These are phyloP conservation scores for Stomatorhinus ivindoensis DNA, from an alignment of 2,113 vertebrate genomes.

Conservation along the genomic window DNA sequence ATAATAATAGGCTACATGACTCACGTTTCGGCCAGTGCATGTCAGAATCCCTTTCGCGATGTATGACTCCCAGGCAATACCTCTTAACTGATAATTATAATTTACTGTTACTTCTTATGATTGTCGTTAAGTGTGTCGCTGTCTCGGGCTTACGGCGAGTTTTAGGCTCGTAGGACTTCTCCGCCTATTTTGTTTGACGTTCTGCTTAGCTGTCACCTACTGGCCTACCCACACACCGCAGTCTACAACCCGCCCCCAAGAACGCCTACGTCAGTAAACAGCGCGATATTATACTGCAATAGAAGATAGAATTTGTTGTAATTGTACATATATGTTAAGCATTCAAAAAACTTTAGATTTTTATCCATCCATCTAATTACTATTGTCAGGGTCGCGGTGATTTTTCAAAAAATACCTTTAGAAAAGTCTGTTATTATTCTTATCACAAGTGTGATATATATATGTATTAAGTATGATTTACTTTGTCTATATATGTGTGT, in stretches of 20 bases:
- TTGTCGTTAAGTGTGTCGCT: background rate
- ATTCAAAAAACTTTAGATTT: background rate
- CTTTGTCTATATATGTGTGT: background rate
- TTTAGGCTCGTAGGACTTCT: background rate
- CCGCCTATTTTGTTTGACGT: background rate
- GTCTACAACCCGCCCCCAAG: background rate
- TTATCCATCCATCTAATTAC: background rate
- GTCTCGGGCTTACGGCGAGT: background rate
- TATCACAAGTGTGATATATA: background rate
- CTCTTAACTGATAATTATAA: background rate
- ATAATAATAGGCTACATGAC: conserved; percentile 30
- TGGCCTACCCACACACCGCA: background rate
- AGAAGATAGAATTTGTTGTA: background rate
- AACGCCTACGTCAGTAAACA: background rate
- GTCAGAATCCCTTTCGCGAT: conserved; percentile 52
- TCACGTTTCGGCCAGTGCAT: conserved; percentile 69
- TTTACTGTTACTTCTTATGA: background rate
- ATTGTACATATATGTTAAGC: background rate
- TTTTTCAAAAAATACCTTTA: background rate
- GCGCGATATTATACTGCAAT: background rate
- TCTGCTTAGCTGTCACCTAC: background rate
- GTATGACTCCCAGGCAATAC: conserved; percentile 29
- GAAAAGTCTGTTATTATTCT: background rate
- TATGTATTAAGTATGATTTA: background rate
- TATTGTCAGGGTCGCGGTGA: background rate